These are phyloP conservation scores for Palaemon carinicauda DNA, from an alignment of 1,140 invertebrate species.

Conservation along the genomic window DNA sequence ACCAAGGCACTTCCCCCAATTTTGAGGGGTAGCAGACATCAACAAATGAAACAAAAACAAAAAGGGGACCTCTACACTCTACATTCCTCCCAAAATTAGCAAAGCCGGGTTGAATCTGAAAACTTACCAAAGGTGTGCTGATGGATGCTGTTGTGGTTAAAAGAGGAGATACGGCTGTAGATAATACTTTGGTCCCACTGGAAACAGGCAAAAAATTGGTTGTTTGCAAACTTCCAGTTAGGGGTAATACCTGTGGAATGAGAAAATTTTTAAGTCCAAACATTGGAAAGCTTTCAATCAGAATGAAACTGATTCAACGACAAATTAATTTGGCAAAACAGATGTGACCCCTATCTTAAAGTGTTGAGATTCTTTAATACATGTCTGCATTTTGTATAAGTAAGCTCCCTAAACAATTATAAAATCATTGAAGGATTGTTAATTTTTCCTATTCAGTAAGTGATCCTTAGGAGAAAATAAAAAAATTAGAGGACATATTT, in stretches of 20 bases:
- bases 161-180: constrained; percentile 26
- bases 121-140: constrained; percentile 17
- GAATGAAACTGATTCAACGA: background rate
- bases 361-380: too few relatives aligned
- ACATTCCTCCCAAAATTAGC: background rate
- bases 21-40: background rate
- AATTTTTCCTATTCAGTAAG: too few relatives aligned
- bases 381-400: too few relatives aligned
- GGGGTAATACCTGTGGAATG: constrained; percentile 25
- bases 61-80: too few relatives aligned
- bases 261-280: background rate
- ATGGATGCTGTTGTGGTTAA: constrained; percentile 32
- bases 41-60: background rate
- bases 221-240: constrained; percentile 29
- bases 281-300: background rate
- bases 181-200: constrained; percentile 4
- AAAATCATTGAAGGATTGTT: too few relatives aligned
- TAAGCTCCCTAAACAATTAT: too few relatives aligned
- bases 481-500: too few relatives aligned
- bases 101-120: background rate
- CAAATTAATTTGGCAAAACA: too few relatives aligned
- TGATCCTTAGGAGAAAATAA: too few relatives aligned
- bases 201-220: constrained; percentile 24
- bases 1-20: too few relatives aligned
- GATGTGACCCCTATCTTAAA: too few relatives aligned